Base-by-base conservation (phyloP, 2,797 vertebrate species). In the Phataginus tetradactyla region DNA sequence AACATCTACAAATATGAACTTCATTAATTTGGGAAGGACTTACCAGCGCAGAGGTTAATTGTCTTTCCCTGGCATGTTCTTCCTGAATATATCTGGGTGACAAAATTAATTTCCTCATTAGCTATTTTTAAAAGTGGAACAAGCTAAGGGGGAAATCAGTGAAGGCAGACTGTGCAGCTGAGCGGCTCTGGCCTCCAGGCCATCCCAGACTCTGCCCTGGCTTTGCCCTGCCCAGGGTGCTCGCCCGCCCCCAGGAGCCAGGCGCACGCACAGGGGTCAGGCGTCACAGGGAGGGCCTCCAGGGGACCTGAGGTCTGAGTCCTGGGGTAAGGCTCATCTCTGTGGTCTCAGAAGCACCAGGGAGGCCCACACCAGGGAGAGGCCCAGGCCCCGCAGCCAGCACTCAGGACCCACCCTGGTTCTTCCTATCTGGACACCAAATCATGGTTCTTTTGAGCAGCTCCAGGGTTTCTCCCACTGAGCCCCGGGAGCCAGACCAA, bases 31-130 rank as follows among this genome's bases (percentile, higher is more conserved):
- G 96, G 96, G 97, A 96, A 95, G 89, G 97, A 93, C 69, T 96
- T 95, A 95, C 98, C 97, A 80, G 96, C 79, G 86, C 91, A 96
- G 94, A 98, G 98, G 98, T 98, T 98, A 98, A 98, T 98, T 98
- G 98, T 96, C 97, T 98, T 98, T 96, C 97, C 97, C 98, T 97
- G 98, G 98, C 98, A 98, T 97, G 97, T 97, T 98, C 98, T 98
- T 95, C 95, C 96, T 81, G 96, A 98, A 98, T 98, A 97, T 98
- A 98, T 98, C 97, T 98, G 98, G 98, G 98, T 98, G 98, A 98
- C 96, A 98, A 97, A 98, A 98, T 97, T 98, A 98, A 98, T 98
- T 99, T 98, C 98, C 98, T 99, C 98, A 98, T 98, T 98, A 98
- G 96, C 96, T 97, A 94, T 98, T 98, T 98, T 98, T 98, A 97